Percentiles rank a stretch among this genome's conserved stretches.
These are phyloP conservation scores for Pogonomyrmex barbatus DNA, from an alignment of 1,140 invertebrate genomes.

Conservation along the genomic window DNA sequence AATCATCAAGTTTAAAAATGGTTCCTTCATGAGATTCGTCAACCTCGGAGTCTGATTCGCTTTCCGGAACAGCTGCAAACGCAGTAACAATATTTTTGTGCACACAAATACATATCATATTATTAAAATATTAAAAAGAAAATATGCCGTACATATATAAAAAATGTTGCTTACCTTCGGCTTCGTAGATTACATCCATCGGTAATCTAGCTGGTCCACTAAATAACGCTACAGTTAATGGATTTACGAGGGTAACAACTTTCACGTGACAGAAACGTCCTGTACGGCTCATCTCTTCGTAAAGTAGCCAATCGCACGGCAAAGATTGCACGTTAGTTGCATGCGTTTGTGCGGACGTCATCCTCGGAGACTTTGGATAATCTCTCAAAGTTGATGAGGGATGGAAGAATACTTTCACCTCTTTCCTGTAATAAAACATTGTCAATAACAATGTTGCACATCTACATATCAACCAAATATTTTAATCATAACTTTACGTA, in stretches of 20 bases:
- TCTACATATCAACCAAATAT: not conserved
- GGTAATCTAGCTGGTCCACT: constrained; percentile 90
- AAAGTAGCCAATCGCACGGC: constrained; percentile 94
- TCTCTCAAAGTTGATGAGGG: constrained; percentile 90
- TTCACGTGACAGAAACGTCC: constrained; percentile 89
- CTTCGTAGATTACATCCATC: constrained; percentile 87
- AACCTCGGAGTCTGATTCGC: constrained; percentile 88
- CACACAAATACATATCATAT: constrained; percentile 8
- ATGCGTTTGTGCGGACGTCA: constrained; percentile 81
- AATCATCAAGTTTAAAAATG: constrained; percentile 91
- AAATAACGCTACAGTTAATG: constrained; percentile 93
- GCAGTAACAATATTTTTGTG: not conserved
- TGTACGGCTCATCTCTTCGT: constrained; percentile 92
- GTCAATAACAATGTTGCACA: constrained; percentile 37
- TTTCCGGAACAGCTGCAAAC: constrained; percentile 80
- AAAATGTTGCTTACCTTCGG: constrained; percentile 82
- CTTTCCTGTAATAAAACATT: constrained; percentile 87
- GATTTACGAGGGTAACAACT: constrained; percentile 92
- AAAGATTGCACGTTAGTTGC: constrained; percentile 86
- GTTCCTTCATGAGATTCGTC: constrained; percentile 89
- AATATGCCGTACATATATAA: not conserved
- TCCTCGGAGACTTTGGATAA: constrained; percentile 80
- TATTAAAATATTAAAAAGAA: constrained; percentile 37
- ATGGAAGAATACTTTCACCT: constrained; percentile 92
- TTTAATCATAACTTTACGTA: constrained; percentile 79